Evolutionary conservation across 1,140 invertebrate species (phyloP).

Genomic region (Danaus melanippus): DNA sequence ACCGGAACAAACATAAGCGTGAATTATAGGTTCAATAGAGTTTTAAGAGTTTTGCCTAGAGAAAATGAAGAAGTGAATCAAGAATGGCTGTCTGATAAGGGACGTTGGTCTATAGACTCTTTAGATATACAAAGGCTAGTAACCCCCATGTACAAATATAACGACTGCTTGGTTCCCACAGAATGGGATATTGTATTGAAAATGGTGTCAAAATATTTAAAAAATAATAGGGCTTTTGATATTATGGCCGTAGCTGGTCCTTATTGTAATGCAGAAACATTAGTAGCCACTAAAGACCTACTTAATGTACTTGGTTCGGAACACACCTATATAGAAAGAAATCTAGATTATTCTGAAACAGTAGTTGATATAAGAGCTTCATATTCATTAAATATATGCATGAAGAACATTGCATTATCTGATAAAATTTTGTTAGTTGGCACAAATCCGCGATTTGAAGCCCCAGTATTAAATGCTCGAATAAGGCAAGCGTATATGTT

Average conservation of each 20-base stretch:
- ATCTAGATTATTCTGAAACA: conserved; percentile 28
- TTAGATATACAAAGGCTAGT: conserved; percentile 82
- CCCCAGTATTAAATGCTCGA: conserved; percentile 82
- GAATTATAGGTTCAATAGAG: conserved; percentile 79
- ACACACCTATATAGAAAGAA: conserved; percentile 45
- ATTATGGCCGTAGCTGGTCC: conserved; percentile 79
- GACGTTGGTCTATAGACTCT: conserved; percentile 84
- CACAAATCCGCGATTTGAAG: conserved; percentile 85
- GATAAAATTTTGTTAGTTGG: conserved; percentile 82
- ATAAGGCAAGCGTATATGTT: conserved; percentile 78
- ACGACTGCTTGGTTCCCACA: conserved; percentile 68
- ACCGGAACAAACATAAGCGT: conserved; percentile 84
- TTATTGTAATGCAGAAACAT: conserved; percentile 77
- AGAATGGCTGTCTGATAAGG: conserved; percentile 87
- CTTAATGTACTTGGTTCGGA: conserved; percentile 79
- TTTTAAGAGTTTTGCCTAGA: conserved; percentile 81
- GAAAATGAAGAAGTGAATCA: conserved; percentile 85
- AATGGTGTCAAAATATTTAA: conserved; percentile 55
- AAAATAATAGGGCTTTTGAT: conserved; percentile 36
- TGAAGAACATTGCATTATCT: conserved; percentile 75
- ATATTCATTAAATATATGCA: conserved; percentile 51
- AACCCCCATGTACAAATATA: conserved; percentile 76
- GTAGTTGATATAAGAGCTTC: conserved; percentile 40
- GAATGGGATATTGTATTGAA: conserved; percentile 79
- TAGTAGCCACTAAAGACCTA: conserved; percentile 81